These are phyloP conservation scores for Ciconia stormi DNA, from an alignment of 2,113 vertebrate species.

Conservation along the genomic window DNA sequence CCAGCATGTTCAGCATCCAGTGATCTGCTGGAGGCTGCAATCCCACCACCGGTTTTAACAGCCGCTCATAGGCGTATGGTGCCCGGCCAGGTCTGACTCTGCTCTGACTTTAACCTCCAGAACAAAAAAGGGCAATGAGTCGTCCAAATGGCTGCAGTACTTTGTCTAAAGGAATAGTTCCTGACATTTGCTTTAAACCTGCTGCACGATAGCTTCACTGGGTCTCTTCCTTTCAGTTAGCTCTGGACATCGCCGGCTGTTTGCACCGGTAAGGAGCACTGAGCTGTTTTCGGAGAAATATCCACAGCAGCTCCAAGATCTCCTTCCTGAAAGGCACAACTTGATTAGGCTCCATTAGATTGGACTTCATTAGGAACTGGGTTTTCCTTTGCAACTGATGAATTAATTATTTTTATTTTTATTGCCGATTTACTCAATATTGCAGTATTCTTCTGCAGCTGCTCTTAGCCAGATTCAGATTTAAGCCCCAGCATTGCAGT, in stretches of 20 bases:
- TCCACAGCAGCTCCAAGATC: not conserved
- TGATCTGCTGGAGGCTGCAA: not conserved
- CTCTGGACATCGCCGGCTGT: rapidly evolving
- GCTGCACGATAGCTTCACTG: rapidly evolving
- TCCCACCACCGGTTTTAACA: not conserved
- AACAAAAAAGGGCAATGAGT: no score
- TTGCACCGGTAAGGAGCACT: rapidly evolving
- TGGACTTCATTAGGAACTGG: not conserved
- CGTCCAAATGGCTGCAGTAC: not conserved
- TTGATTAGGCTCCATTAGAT: not conserved
- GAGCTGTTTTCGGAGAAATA: not conserved
- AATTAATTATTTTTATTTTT: not conserved
- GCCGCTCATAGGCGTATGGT: not conserved
- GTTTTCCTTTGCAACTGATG: not conserved
- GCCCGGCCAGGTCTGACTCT: not conserved
- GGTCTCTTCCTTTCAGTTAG: not conserved
- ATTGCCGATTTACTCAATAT: rapidly evolving
- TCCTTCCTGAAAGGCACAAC: not conserved
- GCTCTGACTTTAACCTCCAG: not conserved
- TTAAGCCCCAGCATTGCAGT: not conserved
- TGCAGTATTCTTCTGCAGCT: not conserved
- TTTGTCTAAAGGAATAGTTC: not conserved
- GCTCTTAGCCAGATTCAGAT: not conserved
- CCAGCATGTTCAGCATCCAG: not conserved
- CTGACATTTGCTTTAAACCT: not conserved